Base-by-base conservation (phyloP, 2,797 vertebrate genomes). In the Muscicapa striata region DNA sequence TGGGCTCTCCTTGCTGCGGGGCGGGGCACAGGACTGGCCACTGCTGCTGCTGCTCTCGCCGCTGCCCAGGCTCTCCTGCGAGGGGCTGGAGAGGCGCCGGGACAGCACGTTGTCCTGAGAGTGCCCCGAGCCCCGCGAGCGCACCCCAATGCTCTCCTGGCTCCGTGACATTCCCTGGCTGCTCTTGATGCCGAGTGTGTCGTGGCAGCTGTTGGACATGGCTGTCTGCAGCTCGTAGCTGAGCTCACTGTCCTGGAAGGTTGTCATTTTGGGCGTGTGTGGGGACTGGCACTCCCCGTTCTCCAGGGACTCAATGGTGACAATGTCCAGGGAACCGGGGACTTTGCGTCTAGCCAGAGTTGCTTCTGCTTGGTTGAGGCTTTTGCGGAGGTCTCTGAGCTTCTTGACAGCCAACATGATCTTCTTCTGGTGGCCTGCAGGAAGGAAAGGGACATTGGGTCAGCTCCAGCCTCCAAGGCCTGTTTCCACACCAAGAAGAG, bases 381-480 rank as follows among this genome's bases (percentile, higher is more conserved):
- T 98, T 88, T 98, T 98, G 72, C 98, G 98, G 54, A 99, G 97
- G 89, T 99, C 98, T 9, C 97, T 98, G 88, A 99, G 97, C 95
- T 98, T 98, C 97, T 98, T 99, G 84, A 99, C 99, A 0, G 99
- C 99, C 94, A 99, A 87, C 98, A 99, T 99, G 91, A 99, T 98
- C 98, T 99, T 99, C 98, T 99, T 99, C 97, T 99, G 99, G 94
- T 99, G 99, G 26, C 99, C 99, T 99, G 96, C 3, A 14, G 62
- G 76, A 66, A 92, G 76, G 46, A 87, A 90, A 72, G n/a, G 58
- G 74, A 43, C 5, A 1, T 82, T 55, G 82, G 62, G 48, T 78
- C 2, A 2, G 69, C 70, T 88, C 69, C 11, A 4, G 32, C 24
- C 29, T 59, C 38, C 51, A 83, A 23, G 38, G 57, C 68, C 82